These are phyloP conservation scores for Lontra canadensis DNA, from an alignment of 2,113 vertebrate species.

Conservation along the genomic window DNA sequence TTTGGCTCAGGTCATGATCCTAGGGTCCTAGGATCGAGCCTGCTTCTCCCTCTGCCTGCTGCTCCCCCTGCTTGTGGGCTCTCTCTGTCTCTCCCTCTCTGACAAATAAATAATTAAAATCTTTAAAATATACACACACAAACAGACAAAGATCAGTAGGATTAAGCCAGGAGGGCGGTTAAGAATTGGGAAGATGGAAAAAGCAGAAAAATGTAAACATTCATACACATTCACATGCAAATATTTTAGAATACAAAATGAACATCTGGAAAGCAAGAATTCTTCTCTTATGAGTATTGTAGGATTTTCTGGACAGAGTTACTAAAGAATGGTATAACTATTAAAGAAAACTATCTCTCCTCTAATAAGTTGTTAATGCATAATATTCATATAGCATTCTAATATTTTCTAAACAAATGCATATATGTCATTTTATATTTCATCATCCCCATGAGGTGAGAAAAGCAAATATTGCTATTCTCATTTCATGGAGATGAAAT, in stretches of 20 bases:
- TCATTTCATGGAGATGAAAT: neutral
- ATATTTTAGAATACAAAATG: conserved; percentile 28
- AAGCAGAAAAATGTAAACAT: neutral
- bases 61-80: neutral
- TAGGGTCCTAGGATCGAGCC: neutral
- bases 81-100: neutral
- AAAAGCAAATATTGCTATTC: neutral
- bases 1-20: neutral
- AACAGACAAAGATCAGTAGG: neutral
- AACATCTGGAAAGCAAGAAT: conserved; percentile 17
- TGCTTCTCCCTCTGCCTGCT: neutral
- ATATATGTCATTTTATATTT: neutral
- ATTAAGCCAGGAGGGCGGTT: neutral
- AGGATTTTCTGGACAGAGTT: conserved; percentile 2
- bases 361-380: neutral
- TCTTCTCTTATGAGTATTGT: conserved; percentile 15
- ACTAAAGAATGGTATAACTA: neutral
- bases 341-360: neutral
- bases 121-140: neutral
- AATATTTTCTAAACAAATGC: neutral
- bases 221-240: neutral
- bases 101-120: neutral
- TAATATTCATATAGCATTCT: neutral
- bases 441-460: neutral
- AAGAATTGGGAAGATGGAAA: neutral